Evolutionary conservation across 2,113 vertebrate species (phyloP), one percentile per base, ranked within the genome.

Genomic region (Perca fluviatilis): DNA sequence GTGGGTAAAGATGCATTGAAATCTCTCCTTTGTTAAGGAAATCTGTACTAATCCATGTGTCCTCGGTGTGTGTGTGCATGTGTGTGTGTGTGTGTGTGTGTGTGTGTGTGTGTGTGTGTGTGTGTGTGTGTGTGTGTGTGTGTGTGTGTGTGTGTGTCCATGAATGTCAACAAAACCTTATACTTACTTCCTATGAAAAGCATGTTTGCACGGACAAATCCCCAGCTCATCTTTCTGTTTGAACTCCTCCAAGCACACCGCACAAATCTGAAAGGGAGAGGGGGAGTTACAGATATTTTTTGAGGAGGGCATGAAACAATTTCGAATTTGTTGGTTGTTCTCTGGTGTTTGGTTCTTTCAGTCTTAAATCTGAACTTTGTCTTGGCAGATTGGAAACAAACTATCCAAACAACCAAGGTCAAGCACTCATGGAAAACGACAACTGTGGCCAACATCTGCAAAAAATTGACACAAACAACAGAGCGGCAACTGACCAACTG

Each of bases 181-280:
- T 80, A 97, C 98, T 97, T 79, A 99, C 98, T 99, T 99, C 93
- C 98, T 96, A 94, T 99, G 98, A 95, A 99, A 99, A 94, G 98
- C 98, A 77, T 99, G 98, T 93, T 99, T 99, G 94, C 98, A 99
- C 0, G 98, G 98, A 86, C 98, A 99, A 85, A 99, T 99, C 57
- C 98, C 98, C 94, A 99, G 92, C 93, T 99, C 98, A 63, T 99
- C 98, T 91, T 99, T 98, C 93, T 98, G 96, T 94, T 96, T 99
- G 94, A 99, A 99, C 90, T 99, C 98, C 94, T 99, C 98, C 95
- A 99, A 94, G 92, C 98, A 99, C 69, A 99, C 98, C 0, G 98
- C 98, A 25, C 98, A 99, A 91, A 99, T 99, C 98, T 99, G 95
- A 60, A 85, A 90, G 77, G 51, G 43, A 88, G 15, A 27, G 19